These are phyloP conservation scores for Bettongia penicillata DNA, from an alignment of 2,113 vertebrate genomes.

Conservation along the genomic window DNA sequence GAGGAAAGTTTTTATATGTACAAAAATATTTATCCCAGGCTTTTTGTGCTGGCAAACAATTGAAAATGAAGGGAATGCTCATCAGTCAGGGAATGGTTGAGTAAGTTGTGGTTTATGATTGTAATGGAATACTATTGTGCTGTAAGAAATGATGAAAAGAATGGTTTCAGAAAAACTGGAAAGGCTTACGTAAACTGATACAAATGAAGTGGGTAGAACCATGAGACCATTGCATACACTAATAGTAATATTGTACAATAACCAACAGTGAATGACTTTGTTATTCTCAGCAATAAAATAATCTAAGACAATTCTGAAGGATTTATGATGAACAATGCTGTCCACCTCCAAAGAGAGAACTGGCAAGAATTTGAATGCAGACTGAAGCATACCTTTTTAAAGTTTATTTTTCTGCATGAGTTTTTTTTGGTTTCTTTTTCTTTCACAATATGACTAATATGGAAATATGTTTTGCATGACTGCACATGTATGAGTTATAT, in stretches of 20 bases:
- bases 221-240: not conserved
- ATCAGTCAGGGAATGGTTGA: no score
- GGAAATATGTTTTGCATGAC: not conserved
- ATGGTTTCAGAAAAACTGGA: not conserved
- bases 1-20: no score
- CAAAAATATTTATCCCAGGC: no score
- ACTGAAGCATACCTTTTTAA: not conserved
- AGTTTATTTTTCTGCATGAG: not conserved
- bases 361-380: not conserved
- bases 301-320: not conserved
- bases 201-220: not conserved
- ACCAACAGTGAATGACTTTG: not conserved
- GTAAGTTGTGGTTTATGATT: no score
- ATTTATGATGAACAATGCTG: not conserved
- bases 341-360: not conserved
- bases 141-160: not conserved
- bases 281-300: not conserved
- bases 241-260: not conserved
- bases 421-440: not conserved
- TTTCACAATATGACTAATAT: not conserved
- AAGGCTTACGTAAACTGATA: not conserved
- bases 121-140: not conserved
- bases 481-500: not conserved
- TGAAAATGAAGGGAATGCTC: no score
- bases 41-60: no score